A percentile compares a stretch with the other conserved stretches of the same genome.
phyloP scores from a whole-genome alignment of 2,797 vertebrate genomes.

The Notamacropus eugenii region DNA sequence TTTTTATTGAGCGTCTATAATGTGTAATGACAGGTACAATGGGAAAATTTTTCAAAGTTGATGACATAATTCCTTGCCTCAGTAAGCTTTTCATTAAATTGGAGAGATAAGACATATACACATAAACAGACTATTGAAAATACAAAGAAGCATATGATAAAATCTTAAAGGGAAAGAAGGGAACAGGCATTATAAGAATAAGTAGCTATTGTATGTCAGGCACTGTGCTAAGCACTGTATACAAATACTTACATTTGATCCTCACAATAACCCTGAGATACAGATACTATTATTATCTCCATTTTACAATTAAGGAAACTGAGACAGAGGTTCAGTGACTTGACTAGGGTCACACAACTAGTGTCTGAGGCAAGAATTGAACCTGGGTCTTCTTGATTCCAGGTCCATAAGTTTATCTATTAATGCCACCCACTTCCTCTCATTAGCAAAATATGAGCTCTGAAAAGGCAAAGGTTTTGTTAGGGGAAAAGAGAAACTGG shows the following conservation, averaged over 20 bases:
- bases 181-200: not conserved
- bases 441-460: not conserved
- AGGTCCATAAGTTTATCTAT: not conserved
- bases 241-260: not conserved
- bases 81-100: not conserved
- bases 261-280: not conserved
- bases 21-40: not conserved
- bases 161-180: not conserved
- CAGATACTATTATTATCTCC: not conserved
- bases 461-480: not conserved
- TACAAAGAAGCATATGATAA: not conserved
- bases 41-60: not conserved
- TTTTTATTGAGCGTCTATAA: not conserved
- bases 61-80: not conserved
- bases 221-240: not conserved
- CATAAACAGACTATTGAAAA: no score
- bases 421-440: not conserved
- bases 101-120: not conserved
- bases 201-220: not conserved
- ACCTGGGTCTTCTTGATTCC: not conserved
- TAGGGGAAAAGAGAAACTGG: not conserved
- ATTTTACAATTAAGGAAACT: not conserved
- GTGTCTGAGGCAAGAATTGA: not conserved
- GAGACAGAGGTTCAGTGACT: not conserved
- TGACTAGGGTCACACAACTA: not conserved